Evolutionary conservation across 2,113 vertebrate species (phyloP).

Genomic region (Rhinopithecus roxellana): DNA sequence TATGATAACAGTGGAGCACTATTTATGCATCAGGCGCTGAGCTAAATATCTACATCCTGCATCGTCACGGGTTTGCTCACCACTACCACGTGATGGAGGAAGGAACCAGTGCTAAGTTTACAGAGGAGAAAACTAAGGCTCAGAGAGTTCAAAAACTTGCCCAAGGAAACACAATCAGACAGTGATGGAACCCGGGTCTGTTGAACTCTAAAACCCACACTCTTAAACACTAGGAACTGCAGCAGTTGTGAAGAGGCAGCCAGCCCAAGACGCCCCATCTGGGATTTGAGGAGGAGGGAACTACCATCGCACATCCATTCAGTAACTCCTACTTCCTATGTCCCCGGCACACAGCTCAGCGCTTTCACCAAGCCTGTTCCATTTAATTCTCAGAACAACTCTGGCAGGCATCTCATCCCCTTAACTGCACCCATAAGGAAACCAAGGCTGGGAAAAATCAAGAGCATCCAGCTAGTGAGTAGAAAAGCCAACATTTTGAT

Average conservation of each 20-base stretch:
- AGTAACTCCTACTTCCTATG: background rate
- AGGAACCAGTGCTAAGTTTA: background rate
- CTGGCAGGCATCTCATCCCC: background rate
- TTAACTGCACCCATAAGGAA: background rate
- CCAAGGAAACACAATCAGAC: background rate
- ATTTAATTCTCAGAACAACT: background rate
- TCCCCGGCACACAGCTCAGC: accelerated
- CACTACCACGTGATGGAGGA: background rate
- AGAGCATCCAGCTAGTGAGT: background rate
- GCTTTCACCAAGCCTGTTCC: background rate
- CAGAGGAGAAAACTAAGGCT: background rate
- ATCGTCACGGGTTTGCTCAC: background rate
- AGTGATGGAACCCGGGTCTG: background rate
- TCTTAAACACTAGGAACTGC: background rate
- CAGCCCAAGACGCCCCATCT: accelerated
- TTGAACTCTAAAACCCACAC: background rate
- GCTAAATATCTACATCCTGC: background rate
- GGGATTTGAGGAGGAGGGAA: background rate
- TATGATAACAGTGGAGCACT: background rate
- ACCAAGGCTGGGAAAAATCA: background rate
- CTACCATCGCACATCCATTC: too few relatives aligned
- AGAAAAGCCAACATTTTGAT: background rate
- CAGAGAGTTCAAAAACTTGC: background rate
- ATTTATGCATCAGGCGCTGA: background rate
- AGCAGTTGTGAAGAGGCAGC: background rate